Conservation (phyloP, 2,888 invertebrate genomes). For the Tolmerus cingulatus region DNA sequence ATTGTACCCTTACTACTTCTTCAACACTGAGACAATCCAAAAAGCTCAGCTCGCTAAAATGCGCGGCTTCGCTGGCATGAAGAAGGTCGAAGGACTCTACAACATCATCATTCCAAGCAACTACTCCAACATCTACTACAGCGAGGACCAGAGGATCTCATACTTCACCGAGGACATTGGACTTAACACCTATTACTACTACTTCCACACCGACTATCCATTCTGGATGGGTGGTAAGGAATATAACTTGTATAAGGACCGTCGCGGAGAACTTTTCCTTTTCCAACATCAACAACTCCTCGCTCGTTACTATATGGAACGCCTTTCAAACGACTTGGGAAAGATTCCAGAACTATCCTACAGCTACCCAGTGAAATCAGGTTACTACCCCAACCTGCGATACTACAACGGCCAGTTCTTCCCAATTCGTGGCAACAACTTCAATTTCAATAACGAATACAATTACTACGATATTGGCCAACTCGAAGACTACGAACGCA, state of each 20-base stretch:
- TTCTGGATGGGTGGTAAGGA: constrained; percentile 70
- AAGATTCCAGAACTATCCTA: constrained; percentile 69
- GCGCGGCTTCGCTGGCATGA: constrained; percentile 60
- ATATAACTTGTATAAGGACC: constrained; percentile 65
- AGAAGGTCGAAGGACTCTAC: constrained; percentile 62
- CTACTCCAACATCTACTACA: constrained; percentile 68
- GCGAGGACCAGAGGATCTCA: constrained; percentile 68
- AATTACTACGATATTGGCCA: constrained; percentile 55
- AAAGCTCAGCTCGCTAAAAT: constrained; percentile 62
- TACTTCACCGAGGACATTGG: constrained; percentile 78
- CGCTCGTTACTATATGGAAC: constrained; percentile 75
- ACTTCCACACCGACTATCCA: constrained; percentile 70
- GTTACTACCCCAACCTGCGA: constrained; percentile 70
- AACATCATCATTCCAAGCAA: constrained; percentile 65
- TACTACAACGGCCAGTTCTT: constrained; percentile 70
- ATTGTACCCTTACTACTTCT: constrained; percentile 70
- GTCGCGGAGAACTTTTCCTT: constrained; percentile 73
- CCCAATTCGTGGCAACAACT: constrained; percentile 67
- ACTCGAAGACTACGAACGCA: constrained; percentile 60
- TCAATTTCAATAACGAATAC: constrained; percentile 54
- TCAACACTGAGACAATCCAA: constrained; percentile 66
- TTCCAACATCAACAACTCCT: constrained; percentile 73
- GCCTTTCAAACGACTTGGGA: constrained; percentile 71
- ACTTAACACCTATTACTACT: constrained; percentile 73
- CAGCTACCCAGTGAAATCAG: constrained; percentile 64